phyloP scores from a whole-genome alignment of 2,888 invertebrate species.

The Stegana nigrithorax region DNA sequence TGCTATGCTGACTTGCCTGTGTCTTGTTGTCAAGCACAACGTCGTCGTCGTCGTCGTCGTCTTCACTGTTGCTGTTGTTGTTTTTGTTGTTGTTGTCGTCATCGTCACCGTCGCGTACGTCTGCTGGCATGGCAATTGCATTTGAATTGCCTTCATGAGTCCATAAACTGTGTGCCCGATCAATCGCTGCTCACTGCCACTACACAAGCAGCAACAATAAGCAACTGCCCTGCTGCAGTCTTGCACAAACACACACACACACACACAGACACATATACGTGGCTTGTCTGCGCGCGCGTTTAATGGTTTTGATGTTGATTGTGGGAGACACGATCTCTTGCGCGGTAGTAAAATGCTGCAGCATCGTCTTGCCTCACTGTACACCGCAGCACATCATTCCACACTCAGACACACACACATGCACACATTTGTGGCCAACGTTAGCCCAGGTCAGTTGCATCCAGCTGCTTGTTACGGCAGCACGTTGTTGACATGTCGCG shows the following conservation, averaged over 20 bases:
- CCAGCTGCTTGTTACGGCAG: constrained; percentile 27
- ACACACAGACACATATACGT: background rate
- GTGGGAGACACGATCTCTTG: constrained; percentile 56
- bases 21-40: constrained; percentile 29
- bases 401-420: constrained; percentile 1
- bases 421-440: background rate
- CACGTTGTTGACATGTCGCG: constrained; percentile 58
- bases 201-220: constrained; percentile 18
- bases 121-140: constrained; percentile 50
- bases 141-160: constrained; percentile 63
- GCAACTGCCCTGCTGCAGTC: too few relatives aligned
- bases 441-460: background rate
- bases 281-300: background rate
- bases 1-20: constrained; percentile 27
- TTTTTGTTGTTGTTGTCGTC: constrained; percentile 24
- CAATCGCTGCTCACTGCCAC: constrained; percentile 51
- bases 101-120: background rate
- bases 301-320: constrained; percentile 30
- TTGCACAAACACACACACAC: too few relatives aligned
- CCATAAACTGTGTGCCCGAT: constrained; percentile 64
- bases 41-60: background rate
- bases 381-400: constrained; percentile 50
- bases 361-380: constrained; percentile 27
- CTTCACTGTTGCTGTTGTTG: constrained; percentile 15
- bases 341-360: constrained; percentile 45